Evolutionary conservation across 2,888 invertebrate species (phyloP).

Genomic region (Rhaphigaster nebulosa): DNA sequence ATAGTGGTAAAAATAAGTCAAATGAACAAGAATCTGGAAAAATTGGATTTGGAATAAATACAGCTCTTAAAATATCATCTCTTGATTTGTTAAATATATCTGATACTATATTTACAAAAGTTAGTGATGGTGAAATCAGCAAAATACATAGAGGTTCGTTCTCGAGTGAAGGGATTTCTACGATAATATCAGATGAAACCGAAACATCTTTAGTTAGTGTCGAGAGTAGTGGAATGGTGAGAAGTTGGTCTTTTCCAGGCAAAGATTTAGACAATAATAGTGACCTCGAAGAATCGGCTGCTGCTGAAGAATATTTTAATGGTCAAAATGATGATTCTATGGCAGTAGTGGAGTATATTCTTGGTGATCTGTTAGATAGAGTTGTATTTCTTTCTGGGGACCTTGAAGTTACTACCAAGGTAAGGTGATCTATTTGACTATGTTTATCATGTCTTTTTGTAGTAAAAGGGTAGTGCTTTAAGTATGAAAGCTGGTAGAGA

Average conservation of each 20-base stretch:
- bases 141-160: slow-evolving; percentile 63
- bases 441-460: not conserved
- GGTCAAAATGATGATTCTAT: slow-evolving; percentile 64
- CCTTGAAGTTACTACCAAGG: slow-evolving; percentile 60
- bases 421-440: not conserved
- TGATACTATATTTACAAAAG: slow-evolving; percentile 65
- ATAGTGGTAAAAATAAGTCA: slow-evolving; percentile 60
- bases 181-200: slow-evolving; percentile 62
- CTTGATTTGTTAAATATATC: slow-evolving; percentile 65
- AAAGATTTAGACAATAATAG: slow-evolving; percentile 68
- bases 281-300: slow-evolving; percentile 72
- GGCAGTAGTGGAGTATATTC: slow-evolving; percentile 72
- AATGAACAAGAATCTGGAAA: slow-evolving; percentile 61
- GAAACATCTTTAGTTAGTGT: slow-evolving; percentile 64
- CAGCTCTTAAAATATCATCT: slow-evolving; percentile 65
- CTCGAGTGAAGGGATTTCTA: slow-evolving; percentile 64
- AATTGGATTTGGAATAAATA: slow-evolving; percentile 62
- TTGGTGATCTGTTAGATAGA: slow-evolving; percentile 74
- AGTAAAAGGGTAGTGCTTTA: not conserved
- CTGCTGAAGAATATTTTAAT: slow-evolving; percentile 79
- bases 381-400: slow-evolving; percentile 68
- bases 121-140: slow-evolving; percentile 65
- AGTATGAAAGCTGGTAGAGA: not conserved
- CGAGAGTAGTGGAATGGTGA: slow-evolving; percentile 68
- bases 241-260: slow-evolving; percentile 72